These are phyloP conservation scores for Hemithea aestivaria DNA, from an alignment of 2,888 invertebrate species.

Conservation along the genomic window DNA sequence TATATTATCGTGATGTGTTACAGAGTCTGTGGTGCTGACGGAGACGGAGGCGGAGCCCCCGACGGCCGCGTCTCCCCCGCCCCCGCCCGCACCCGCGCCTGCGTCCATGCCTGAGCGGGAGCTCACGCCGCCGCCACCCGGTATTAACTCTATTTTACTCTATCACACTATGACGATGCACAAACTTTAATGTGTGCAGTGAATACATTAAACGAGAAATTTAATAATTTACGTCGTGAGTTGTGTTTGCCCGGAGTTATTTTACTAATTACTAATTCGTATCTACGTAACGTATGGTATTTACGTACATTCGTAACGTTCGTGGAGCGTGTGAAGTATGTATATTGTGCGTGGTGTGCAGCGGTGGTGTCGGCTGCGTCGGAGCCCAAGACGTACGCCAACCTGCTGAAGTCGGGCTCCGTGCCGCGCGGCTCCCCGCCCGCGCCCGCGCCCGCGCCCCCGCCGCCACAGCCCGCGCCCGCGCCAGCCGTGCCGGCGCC, in stretches of 20 bases:
- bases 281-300: too few relatives aligned
- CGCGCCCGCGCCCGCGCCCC: constrained; percentile 32
- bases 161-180: too few relatives aligned
- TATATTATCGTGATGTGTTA: constrained; percentile 27
- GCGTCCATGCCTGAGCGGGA: constrained; percentile 45
- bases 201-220: too few relatives aligned
- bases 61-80: constrained; percentile 26
- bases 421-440: constrained; percentile 35
- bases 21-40: constrained; percentile 38
- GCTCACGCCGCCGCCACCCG: constrained; percentile 41
- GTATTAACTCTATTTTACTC: too few relatives aligned
- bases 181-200: too few relatives aligned
- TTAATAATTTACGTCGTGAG: too few relatives aligned
- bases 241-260: too few relatives aligned
- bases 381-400: constrained; percentile 93
- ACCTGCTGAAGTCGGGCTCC: constrained; percentile 85
- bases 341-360: too few relatives aligned
- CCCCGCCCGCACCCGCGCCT: constrained; percentile 29
- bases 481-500: constrained; percentile 27
- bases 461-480: constrained; percentile 25
- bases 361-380: constrained; percentile 42
- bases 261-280: too few relatives aligned
- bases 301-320: too few relatives aligned
- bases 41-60: constrained; percentile 35
- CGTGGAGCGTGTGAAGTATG: too few relatives aligned